Evolutionary conservation across 2,113 vertebrate genomes (phyloP), one percentile per base, ranked within the genome.

Genomic region (Theristicus caerulescens): DNA sequence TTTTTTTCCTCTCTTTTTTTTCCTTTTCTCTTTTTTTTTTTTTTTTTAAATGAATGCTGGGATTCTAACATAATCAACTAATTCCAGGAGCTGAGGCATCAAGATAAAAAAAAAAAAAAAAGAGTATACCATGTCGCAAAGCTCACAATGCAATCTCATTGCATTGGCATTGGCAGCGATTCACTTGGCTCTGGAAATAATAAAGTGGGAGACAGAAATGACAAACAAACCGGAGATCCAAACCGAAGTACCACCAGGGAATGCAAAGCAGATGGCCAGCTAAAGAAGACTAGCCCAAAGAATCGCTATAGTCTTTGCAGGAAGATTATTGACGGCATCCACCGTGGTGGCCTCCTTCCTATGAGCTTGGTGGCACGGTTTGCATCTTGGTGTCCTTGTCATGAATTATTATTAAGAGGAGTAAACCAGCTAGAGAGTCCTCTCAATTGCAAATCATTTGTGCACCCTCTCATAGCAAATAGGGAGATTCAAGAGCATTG

Each of bases 101-200:
- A 94, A 94, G 88, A 95, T 95, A 94, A 89, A 94, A 94, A 93
- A 93, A 84, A 67, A 92, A 47, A 51, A 51, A 51, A 47, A 51
- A 51, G 25, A 90, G 89, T 96, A 94, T 96, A 94, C 84, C 91
- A 84, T 90, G 93, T 96, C 47, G 24, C 86, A 95, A 85, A 89
- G 96, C 95, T 89, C 94, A 94, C 94, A 91, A 95, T 94, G 94
- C 96, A 97, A 95, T 96, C 96, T 97, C 93, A 96, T 91, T 97
- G 93, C 94, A 93, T 91, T 96, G 88, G 82, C 52, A 34, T 89
- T 96, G 96, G 96, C 96, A 97, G 94, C n/a, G 0, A 52, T 96
- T 96, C 94, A 96, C 89, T 96, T 96, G 95, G 97, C 95, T 97
- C 94, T 96, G 93, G 77, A 95, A 94, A 95, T 96, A 97, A 96